Conservation (phyloP, 2,888 invertebrate genomes). For the Malacosoma neustria region DNA sequence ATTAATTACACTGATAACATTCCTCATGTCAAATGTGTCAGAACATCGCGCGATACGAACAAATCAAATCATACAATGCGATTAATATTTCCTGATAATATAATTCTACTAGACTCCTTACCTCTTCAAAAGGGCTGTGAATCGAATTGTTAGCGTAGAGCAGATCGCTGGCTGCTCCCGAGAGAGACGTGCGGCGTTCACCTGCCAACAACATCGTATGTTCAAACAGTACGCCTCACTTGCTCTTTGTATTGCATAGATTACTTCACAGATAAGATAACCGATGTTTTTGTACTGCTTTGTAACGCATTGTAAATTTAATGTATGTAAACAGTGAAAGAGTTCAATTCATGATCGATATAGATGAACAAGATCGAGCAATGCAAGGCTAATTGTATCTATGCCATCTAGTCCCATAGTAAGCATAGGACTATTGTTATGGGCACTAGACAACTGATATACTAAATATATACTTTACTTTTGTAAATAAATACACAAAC, state of each 20-base stretch:
- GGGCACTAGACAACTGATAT: too few relatives aligned
- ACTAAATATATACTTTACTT: too few relatives aligned
- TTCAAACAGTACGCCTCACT: slow-evolving; percentile 23
- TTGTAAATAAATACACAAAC: too few relatives aligned
- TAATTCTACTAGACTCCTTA: too few relatives aligned
- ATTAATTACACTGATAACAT: background rate
- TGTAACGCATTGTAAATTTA: slow-evolving; percentile 34
- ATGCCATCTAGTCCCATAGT: too few relatives aligned
- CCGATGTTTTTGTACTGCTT: slow-evolving; percentile 23
- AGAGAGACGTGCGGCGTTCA: slow-evolving; percentile 44
- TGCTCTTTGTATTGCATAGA: slow-evolving; percentile 30
- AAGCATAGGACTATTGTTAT: too few relatives aligned
- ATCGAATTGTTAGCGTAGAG: slow-evolving; percentile 14
- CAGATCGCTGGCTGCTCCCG: slow-evolving; percentile 23
- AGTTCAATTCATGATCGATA: too few relatives aligned
- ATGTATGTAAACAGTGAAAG: too few relatives aligned
- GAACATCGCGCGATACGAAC: background rate
- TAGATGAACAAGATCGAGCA: too few relatives aligned
- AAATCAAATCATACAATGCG: too few relatives aligned
- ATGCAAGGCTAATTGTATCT: too few relatives aligned
- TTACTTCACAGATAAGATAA: slow-evolving; percentile 59
- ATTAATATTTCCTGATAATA: too few relatives aligned
- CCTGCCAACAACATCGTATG: slow-evolving; percentile 61
- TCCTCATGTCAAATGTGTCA: background rate
- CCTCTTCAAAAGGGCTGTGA: slow-evolving; percentile 30